Evolutionary conservation across 2,888 invertebrate species (phyloP).

Genomic region (Athalia circularis): DNA sequence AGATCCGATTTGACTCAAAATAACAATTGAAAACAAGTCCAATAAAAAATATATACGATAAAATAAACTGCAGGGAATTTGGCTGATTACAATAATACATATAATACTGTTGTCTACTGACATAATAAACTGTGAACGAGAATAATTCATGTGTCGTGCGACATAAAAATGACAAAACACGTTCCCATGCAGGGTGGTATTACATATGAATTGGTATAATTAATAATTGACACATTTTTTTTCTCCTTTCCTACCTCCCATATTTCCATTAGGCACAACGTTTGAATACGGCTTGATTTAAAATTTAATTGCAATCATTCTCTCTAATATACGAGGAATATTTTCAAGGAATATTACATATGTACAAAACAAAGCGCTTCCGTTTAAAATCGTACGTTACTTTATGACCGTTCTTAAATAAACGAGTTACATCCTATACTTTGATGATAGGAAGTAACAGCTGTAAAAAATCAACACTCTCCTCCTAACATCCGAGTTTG

Average conservation of each 20-base stretch:
- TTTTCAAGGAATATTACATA: neutral
- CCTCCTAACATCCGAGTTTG: conserved; percentile 16
- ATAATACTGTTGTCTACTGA: neutral
- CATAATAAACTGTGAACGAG: neutral
- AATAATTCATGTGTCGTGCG: conserved; percentile 22
- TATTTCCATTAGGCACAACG: conserved; percentile 39
- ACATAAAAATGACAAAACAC: conserved; percentile 59
- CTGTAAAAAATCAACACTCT: conserved; percentile 41
- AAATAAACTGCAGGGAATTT: neutral
- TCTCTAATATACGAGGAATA: too few relatives aligned
- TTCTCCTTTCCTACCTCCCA: conserved; percentile 32
- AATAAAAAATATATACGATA: conserved; percentile 68
- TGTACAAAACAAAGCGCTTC: conserved; percentile 34
- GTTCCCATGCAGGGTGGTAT: conserved; percentile 66
- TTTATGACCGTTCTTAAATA: conserved; percentile 37
- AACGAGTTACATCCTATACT: conserved; percentile 37
- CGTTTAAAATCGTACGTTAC: conserved; percentile 26
- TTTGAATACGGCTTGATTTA: neutral
- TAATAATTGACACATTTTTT: neutral
- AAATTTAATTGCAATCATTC: too few relatives aligned
- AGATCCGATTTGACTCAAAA: conserved; percentile 37
- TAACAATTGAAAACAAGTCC: conserved; percentile 67
- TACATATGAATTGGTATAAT: neutral
- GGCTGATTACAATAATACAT: neutral
- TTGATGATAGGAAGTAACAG: conserved; percentile 44